These are phyloP conservation scores for Alosa sapidissima DNA, from an alignment of 2,797 vertebrate species.

Conservation along the genomic window DNA sequence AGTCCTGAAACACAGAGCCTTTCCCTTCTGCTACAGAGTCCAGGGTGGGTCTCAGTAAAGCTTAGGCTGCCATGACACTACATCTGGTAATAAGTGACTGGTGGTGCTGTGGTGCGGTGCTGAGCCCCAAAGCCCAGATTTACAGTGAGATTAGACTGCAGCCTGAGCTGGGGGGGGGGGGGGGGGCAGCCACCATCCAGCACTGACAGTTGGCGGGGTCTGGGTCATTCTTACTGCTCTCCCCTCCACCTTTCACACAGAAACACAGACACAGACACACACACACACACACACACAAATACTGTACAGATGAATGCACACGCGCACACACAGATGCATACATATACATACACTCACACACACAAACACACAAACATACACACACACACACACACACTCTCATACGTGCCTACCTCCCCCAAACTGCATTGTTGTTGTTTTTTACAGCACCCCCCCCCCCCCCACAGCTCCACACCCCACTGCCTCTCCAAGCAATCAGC, in stretches of 20 bases:
- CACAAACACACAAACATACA: background rate
- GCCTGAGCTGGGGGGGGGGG: background rate
- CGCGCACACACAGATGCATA: no score
- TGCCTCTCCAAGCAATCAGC: conserved; percentile 31
- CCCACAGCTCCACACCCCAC: background rate
- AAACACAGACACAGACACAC: background rate
- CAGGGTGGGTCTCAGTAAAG: background rate
- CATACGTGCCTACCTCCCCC: no score
- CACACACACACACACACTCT: background rate
- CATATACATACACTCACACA: background rate
- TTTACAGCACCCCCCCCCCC: no score
- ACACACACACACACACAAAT: no score
- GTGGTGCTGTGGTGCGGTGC: background rate
- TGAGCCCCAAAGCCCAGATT: background rate
- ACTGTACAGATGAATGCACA: no score
- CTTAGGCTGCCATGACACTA: background rate
- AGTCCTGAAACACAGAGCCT: no score
- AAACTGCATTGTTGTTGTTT: background rate
- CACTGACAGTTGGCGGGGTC: conserved; percentile 36
- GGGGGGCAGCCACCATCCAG: background rate
- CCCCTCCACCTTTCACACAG: background rate
- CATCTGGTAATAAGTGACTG: background rate
- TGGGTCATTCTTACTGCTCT: conserved; percentile 16
- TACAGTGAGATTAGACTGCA: background rate
- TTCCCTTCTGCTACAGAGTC: background rate